Evolutionary conservation across 2,113 vertebrate genomes (phyloP), one percentile per base, ranked within the genome.

Genomic region (Orcinus orca): DNA sequence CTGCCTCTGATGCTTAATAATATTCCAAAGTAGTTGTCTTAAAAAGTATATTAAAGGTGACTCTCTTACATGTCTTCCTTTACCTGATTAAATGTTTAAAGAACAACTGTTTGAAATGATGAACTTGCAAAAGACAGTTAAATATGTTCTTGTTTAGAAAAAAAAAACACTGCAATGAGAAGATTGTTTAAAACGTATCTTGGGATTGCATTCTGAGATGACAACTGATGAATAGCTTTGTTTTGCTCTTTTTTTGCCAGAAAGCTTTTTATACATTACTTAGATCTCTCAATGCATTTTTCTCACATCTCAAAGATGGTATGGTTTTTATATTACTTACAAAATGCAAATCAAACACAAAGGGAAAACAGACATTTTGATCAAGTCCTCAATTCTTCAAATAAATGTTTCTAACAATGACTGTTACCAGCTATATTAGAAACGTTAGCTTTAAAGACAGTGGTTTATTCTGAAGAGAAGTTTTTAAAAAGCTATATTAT

Each of bases 71-170:
- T 82, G 21, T n/a, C 47, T 96, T 77, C 8, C 29, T 95, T 68
- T 77, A 97, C 98, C 81, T 97, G 95, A 95, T 86, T 95, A 97
- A 97, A 91, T 97, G 92, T 91, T 97, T 93, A 93, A 96, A 95
- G 88, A 83, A 73, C 80, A 96, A 97, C 90, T 95, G 25, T 96
- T 97, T 98, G 96, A 95, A 97, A 96, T 92, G 87, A 94, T 97
- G 63, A 81, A 87, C 55, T 96, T 97, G 62, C 29, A 93, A 96
- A 98, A 97, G 71, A 92, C 96, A 96, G 83, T 98, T 97, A 98
- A 98, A 97, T 90, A 68, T 93, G 36, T 91, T 90, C 44, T 0
- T 94, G 71, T 71, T 97, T 97, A n/a, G 14, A 86, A 97, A 94
- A 97, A 97, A 92, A 95, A 97, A 80, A 96, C 95, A 90, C 12